Conservation (phyloP, 2,113 vertebrate genomes). For the Pelvicachromis taeniatus region DNA sequence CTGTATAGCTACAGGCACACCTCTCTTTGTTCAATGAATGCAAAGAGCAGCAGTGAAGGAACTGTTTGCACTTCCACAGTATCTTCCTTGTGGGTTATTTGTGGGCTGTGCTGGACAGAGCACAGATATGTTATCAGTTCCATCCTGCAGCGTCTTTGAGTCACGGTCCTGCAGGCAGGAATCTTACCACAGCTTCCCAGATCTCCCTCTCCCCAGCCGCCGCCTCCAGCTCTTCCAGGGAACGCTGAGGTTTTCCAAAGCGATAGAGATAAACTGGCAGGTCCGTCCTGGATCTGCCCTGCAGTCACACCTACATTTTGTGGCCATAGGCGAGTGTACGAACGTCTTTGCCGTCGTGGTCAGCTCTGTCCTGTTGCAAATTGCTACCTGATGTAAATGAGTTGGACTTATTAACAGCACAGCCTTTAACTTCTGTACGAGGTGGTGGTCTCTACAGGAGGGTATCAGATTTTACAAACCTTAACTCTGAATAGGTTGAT, state of each 20-base stretch:
- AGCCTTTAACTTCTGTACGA: background rate
- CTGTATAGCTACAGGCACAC: background rate
- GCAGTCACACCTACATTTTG: background rate
- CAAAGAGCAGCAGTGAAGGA: background rate
- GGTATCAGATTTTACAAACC: background rate
- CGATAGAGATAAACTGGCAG: background rate
- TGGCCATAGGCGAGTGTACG: accelerated
- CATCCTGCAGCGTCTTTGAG: background rate
- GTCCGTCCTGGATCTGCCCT: background rate
- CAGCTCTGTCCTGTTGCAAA: background rate
- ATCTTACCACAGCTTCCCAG: background rate
- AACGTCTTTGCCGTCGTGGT: background rate
- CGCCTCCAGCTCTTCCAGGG: background rate
- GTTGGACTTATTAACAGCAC: background rate
- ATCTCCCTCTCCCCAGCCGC: background rate
- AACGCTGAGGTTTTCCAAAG: background rate
- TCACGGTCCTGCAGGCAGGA: background rate
- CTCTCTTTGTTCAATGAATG: accelerated
- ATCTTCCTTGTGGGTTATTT: background rate
- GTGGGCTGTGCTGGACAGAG: background rate
- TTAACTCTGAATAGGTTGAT: background rate
- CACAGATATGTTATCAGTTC: background rate
- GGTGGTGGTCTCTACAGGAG: background rate
- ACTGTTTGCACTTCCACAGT: background rate
- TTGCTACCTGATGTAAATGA: background rate